phyloP scores from a whole-genome alignment of 1,140 invertebrate genomes.

The Diabrotica virgifera region DNA sequence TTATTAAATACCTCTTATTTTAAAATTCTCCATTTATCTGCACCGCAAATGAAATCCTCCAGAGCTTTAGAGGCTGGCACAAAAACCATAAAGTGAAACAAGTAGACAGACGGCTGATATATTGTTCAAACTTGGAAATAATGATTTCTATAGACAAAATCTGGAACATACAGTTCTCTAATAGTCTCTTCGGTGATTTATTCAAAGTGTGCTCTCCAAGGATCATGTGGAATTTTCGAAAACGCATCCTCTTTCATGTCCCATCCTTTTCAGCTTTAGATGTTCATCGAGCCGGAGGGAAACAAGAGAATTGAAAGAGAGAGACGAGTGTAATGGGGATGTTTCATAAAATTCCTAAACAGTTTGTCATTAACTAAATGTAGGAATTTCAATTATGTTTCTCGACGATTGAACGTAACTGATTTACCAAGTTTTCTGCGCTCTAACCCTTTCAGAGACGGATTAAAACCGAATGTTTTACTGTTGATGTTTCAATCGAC shows the following conservation, averaged over 20 bases:
- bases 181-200: not conserved
- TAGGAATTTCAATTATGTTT: not conserved
- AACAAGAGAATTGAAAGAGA: not conserved
- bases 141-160: too few relatives aligned
- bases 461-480: too few relatives aligned
- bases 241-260: not conserved
- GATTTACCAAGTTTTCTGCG: not conserved
- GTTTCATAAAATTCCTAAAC: not conserved
- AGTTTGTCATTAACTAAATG: not conserved
- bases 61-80: too few relatives aligned
- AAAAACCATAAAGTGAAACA: too few relatives aligned
- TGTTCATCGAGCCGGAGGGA: not conserved
- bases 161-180: too few relatives aligned
- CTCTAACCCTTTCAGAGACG: too few relatives aligned
- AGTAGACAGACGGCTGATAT: too few relatives aligned
- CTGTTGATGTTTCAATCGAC: too few relatives aligned
- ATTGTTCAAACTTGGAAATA: too few relatives aligned
- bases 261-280: not conserved
- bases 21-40: too few relatives aligned
- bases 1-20: too few relatives aligned
- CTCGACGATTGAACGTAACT: not conserved
- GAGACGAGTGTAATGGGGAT: not conserved
- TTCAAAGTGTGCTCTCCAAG: not conserved
- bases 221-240: not conserved
- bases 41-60: too few relatives aligned